Conservation (phyloP, 1,140 invertebrate species). For the Polyergus mexicanus region DNA sequence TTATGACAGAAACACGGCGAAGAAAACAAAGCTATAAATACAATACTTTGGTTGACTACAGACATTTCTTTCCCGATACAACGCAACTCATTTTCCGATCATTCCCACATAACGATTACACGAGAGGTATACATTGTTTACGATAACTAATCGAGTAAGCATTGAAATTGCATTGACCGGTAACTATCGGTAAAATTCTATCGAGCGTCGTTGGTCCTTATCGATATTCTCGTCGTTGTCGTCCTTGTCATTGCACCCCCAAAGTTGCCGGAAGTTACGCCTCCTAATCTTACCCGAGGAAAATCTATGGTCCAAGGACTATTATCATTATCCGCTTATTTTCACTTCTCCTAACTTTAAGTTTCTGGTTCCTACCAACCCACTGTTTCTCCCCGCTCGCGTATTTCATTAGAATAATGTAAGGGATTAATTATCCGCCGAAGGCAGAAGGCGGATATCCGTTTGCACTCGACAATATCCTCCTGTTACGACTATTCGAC, state of each 20-base stretch:
- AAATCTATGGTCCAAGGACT: conserved; percentile 62
- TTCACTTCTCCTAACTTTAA: conserved; percentile 72
- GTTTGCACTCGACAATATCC: conserved; percentile 52
- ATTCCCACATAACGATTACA: background rate
- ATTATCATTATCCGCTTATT: conserved; percentile 73
- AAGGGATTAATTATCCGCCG: conserved; percentile 55
- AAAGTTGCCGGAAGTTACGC: conserved; percentile 67
- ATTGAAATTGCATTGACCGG: conserved; percentile 66
- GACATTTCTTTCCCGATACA: background rate
- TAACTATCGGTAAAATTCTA: conserved; percentile 46
- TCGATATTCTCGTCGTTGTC: conserved; percentile 17
- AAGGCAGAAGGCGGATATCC: conserved; percentile 49
- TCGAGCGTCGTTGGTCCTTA: conserved; percentile 49
- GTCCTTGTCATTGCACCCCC: conserved; percentile 45
- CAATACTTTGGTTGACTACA: background rate
- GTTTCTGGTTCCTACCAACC: conserved; percentile 39
- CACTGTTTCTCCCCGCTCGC: background rate
- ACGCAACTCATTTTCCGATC: background rate
- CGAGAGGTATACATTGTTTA: conserved; percentile 27
- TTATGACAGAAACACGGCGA: background rate
- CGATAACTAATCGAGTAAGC: conserved; percentile 52
- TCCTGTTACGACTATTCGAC: conserved; percentile 16
- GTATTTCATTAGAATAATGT: conserved; percentile 57
- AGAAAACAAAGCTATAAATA: conserved; percentile 44
- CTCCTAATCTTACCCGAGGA: conserved; percentile 58